A percentile compares a stretch with the other conserved stretches of the same genome.
These are phyloP conservation scores for Oxycera nigricornis DNA, from an alignment of 2,888 invertebrate genomes.

Conservation along the genomic window DNA sequence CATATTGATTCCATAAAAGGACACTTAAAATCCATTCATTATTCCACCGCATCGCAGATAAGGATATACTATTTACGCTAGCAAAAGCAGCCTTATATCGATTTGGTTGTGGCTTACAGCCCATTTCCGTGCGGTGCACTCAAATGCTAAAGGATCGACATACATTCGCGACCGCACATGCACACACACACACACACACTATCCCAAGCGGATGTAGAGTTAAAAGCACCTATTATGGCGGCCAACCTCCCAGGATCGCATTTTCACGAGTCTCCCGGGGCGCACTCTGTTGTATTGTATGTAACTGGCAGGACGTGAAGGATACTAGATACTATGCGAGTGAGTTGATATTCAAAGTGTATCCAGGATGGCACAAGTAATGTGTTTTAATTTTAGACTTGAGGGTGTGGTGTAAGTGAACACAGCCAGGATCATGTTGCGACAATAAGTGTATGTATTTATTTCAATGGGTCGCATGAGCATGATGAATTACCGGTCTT, in stretches of 20 bases:
- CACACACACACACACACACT: background rate
- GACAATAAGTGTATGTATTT: background rate
- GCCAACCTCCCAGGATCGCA: background rate
- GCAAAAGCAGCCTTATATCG: background rate
- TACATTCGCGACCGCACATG: background rate
- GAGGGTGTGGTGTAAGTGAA: background rate
- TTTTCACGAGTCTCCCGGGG: background rate
- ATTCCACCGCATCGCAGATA: background rate
- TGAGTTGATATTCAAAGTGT: background rate
- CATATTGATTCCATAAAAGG: background rate
- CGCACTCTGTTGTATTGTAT: background rate
- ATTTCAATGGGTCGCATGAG: background rate
- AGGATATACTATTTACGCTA: background rate
- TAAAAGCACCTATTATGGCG: constrained; percentile 11
- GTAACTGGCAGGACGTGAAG: background rate
- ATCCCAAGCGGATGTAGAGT: constrained; percentile 2
- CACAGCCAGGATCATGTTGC: background rate
- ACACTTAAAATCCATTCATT: background rate
- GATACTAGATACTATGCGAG: background rate
- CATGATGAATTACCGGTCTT: background rate
- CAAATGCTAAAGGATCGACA: background rate
- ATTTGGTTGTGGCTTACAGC: background rate
- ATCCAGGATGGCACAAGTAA: too few species aligned
- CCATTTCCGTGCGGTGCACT: background rate
- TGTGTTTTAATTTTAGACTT: background rate